phyloP scores from a whole-genome alignment of 2,113 vertebrate species.

The Ibidorhyncha struthersii region DNA sequence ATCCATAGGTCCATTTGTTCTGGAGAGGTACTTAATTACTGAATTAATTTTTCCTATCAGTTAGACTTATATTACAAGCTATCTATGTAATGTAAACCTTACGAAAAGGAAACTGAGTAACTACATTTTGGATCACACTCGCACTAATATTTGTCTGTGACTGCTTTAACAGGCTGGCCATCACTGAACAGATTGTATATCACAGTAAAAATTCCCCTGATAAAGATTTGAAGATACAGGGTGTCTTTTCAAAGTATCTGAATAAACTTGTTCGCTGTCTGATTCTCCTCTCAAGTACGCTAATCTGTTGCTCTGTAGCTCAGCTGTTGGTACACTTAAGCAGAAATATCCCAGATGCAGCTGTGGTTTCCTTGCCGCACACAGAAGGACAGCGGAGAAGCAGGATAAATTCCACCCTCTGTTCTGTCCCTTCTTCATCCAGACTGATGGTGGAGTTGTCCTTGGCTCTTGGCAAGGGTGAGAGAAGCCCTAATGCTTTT shows the following conservation, averaged over 20 bases:
- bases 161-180: background rate
- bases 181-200: background rate
- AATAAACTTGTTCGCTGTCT: background rate
- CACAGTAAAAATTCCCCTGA: background rate
- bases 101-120: background rate
- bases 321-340: background rate
- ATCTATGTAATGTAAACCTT: background rate
- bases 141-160: background rate
- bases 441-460: background rate
- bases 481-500: background rate
- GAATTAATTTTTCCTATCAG: background rate
- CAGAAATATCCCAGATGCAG: background rate
- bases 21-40: background rate
- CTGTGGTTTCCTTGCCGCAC: background rate
- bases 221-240: background rate
- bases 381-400: background rate
- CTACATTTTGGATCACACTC: background rate
- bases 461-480: background rate
- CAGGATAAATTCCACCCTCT: background rate
- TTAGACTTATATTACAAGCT: background rate
- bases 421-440: background rate
- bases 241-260: background rate
- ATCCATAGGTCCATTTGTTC: background rate
- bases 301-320: background rate
- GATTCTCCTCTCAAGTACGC: background rate